These are phyloP conservation scores for Engystomops pustulosus DNA, from an alignment of 2,113 vertebrate genomes.

Conservation along the genomic window DNA sequence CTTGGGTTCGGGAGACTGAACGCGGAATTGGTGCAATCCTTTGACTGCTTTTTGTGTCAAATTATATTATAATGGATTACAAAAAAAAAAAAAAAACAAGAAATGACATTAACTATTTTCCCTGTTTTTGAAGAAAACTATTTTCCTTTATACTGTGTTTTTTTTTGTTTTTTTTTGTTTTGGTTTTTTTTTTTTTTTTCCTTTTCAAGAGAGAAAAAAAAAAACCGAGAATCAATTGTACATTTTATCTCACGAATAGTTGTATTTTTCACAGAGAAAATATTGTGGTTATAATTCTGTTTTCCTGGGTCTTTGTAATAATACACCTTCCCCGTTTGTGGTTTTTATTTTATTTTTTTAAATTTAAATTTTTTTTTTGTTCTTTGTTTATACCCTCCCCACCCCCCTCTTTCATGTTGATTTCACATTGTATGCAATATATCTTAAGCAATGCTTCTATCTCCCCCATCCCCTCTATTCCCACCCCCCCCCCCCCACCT, in stretches of 20 bases:
- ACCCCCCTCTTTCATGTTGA: constrained; percentile 82
- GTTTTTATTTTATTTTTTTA: constrained; percentile 52
- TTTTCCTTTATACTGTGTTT: constrained; percentile 84
- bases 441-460: constrained; percentile 73
- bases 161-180: constrained; percentile 84
- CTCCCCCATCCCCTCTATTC: constrained; percentile 58
- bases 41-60: constrained; percentile 85
- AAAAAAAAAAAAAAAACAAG: too few species aligned
- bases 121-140: constrained; percentile 80
- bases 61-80: constrained; percentile 83
- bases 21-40: constrained; percentile 86
- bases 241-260: constrained; percentile 91
- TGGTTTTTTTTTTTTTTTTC: constrained; percentile 71
- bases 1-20: constrained; percentile 77
- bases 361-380: neutral
- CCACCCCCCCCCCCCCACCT: constrained; percentile 64
- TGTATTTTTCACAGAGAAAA: constrained; percentile 97
- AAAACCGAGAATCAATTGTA: constrained; percentile 76
- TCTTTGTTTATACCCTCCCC: too few species aligned
- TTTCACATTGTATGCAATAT: constrained; percentile 83
- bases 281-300: constrained; percentile 84
- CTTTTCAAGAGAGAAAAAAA: constrained; percentile 64
- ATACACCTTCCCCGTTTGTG: constrained; percentile 80
- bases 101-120: constrained; percentile 87
- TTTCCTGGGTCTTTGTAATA: constrained; percentile 85